Evolutionary conservation across 2,113 vertebrate genomes (phyloP), one percentile per base, ranked within the genome.

Genomic region (Triplophysa tibetana): DNA sequence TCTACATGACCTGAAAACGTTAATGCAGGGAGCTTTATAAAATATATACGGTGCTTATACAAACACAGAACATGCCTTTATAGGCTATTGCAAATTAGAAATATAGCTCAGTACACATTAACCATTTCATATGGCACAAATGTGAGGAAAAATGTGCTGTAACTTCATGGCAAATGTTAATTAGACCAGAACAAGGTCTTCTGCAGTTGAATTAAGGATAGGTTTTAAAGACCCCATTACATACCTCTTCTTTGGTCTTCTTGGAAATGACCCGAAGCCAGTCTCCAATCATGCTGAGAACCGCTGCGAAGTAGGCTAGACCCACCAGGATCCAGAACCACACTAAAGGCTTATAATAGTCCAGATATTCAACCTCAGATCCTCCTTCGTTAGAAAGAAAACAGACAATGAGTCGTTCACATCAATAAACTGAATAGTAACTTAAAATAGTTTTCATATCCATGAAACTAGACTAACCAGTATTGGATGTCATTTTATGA

Each of bases 271-370:
- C 97, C 52, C 97, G 93, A 81, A 99, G 93, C 98, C 98, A 99
- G 87, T 99, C 98, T 83, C 98, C 95, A 60, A 99, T 99, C 98
- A 99, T 99, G 83, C 98, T 99, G 84, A 99, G 95, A 64, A 99
- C 95, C 43, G 98, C 98, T 4, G 98, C 98, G 76, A 99, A 99
- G 89, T 99, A 99, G 0, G 98, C 98, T 60, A 99, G 94, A 0
- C 98, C 98, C 26, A 99, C 97, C 23, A 99, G 93, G 89, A 99
- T 99, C 96, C 96, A 99, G 80, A 99, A 99, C 96, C 95, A 98
- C 66, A 99, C 98, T 19, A 98, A 94, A 0, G 98, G 98, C 82
- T 99, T 99, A 82, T 99, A 99, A 87, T 96, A 96, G 88, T 98
- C 94, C 68, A 95, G 92, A 50, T 98, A 98, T 17, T 96, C 95